These are phyloP conservation scores for Fregata magnificens DNA, from an alignment of 2,113 vertebrate species.

Conservation along the genomic window DNA sequence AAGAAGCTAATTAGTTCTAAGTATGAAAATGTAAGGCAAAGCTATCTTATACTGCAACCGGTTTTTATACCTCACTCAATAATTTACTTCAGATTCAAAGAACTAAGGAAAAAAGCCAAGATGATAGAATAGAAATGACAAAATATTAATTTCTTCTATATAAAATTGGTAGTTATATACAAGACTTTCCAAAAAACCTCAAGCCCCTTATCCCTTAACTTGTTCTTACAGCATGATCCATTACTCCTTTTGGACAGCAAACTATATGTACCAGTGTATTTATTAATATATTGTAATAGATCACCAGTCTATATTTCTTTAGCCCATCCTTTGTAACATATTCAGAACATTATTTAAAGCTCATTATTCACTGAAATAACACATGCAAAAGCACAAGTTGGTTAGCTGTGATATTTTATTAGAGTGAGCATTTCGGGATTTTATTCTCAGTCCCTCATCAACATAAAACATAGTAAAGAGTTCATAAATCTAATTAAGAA, in stretches of 20 bases:
- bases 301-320: constrained; percentile 72
- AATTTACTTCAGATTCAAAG: constrained; percentile 43
- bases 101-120: neutral
- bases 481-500: constrained; percentile 78
- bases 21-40: constrained; percentile 31
- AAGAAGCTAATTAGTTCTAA: constrained; percentile 58
- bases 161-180: neutral
- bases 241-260: constrained; percentile 32
- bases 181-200: neutral
- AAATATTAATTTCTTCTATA: constrained; percentile 5
- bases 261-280: constrained; percentile 46
- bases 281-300: constrained; percentile 74
- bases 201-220: neutral
- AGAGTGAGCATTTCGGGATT: constrained; percentile 46
- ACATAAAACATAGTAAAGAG: constrained; percentile 75
- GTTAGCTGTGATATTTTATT: constrained; percentile 76
- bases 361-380: constrained; percentile 78
- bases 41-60: neutral
- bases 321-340: constrained; percentile 67
- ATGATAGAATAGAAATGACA: constrained; percentile 15
- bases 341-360: constrained; percentile 77
- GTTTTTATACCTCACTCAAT: neutral
- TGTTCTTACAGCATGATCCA: constrained; percentile 44
- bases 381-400: constrained; percentile 72
- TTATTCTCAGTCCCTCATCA: constrained; percentile 70